phyloP scores from a whole-genome alignment of 1,140 invertebrate species.

The Heliconius himera region DNA sequence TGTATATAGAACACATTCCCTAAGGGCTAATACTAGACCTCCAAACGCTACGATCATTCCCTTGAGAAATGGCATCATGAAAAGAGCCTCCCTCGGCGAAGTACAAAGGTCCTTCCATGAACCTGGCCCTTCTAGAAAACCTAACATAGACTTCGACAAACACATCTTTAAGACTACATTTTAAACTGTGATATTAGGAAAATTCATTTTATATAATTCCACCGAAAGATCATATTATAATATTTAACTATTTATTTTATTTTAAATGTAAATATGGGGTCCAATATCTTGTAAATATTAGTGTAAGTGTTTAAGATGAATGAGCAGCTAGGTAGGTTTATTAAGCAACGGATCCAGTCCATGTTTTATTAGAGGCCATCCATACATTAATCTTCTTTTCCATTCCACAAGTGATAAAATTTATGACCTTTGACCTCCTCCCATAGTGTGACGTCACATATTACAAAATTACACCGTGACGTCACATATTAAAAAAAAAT shows the following conservation, averaged over 20 bases:
- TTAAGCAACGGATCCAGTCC: conserved; percentile 16
- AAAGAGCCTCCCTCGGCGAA: conserved; percentile 65
- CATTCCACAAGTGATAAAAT: no score
- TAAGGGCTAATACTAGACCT: conserved; percentile 56
- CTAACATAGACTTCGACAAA: conserved; percentile 49
- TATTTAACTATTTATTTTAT: conserved; percentile 67
- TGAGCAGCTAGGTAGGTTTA: conserved; percentile 16
- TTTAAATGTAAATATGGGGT: conserved; percentile 65
- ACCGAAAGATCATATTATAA: conserved; percentile 54
- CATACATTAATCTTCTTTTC: no score
- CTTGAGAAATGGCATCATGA: conserved; percentile 59
- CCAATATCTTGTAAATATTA: conserved; percentile 68
- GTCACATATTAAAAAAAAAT: no score
- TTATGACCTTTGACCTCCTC: no score
- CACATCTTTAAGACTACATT: conserved; percentile 74
- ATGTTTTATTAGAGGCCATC: neutral
- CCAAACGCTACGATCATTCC: conserved; percentile 71
- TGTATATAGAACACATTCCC: conserved; percentile 60
- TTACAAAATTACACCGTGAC: no score
- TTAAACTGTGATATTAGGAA: conserved; percentile 76
- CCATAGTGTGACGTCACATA: no score
- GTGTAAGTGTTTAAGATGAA: conserved; percentile 20
- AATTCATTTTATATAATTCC: conserved; percentile 50
- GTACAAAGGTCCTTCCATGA: conserved; percentile 37
- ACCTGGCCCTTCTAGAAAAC: conserved; percentile 33